phyloP scores from a whole-genome alignment of 2,113 vertebrate species.

The Haemorhous mexicanus region DNA sequence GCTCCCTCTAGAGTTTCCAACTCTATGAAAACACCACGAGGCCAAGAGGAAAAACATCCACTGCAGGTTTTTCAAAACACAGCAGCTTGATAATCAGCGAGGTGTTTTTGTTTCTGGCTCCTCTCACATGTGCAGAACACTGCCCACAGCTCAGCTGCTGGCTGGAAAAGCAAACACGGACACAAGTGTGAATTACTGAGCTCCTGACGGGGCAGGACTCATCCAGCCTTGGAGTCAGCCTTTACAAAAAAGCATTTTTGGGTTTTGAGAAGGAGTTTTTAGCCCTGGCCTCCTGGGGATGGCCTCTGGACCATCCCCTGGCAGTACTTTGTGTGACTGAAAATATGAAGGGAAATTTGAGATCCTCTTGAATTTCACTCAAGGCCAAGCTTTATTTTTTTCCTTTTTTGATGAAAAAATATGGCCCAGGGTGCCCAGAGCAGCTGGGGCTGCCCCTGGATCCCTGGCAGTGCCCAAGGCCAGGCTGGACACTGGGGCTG shows the following conservation, averaged over 20 bases:
- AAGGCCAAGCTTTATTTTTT: not conserved
- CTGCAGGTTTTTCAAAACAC: conserved; percentile 32
- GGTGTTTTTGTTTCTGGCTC: not conserved
- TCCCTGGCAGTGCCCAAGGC: not conserved
- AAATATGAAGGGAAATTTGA: not conserved
- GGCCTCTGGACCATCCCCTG: fast-evolving
- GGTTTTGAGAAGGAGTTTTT: not conserved
- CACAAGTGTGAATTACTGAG: not conserved
- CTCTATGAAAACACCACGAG: conserved; percentile 29
- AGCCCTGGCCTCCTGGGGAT: not conserved
- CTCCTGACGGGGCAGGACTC: not conserved
- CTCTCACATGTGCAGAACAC: not conserved
- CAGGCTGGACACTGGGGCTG: not conserved
- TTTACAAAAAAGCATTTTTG: not conserved
- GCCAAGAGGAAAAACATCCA: conserved; percentile 46
- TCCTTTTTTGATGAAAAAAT: not conserved
- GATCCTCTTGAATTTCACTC: not conserved
- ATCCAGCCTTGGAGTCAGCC: not conserved
- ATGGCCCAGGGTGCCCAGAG: not conserved
- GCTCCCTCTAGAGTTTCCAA: not conserved
- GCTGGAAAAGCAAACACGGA: conserved; percentile 21
- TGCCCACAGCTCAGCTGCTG: conserved; percentile 2
- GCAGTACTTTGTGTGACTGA: not conserved
- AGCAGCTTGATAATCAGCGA: not conserved
- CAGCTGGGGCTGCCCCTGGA: not conserved